Base-by-base conservation (phyloP, 2,888 invertebrate species). In the Shargacucullia verbasci region DNA sequence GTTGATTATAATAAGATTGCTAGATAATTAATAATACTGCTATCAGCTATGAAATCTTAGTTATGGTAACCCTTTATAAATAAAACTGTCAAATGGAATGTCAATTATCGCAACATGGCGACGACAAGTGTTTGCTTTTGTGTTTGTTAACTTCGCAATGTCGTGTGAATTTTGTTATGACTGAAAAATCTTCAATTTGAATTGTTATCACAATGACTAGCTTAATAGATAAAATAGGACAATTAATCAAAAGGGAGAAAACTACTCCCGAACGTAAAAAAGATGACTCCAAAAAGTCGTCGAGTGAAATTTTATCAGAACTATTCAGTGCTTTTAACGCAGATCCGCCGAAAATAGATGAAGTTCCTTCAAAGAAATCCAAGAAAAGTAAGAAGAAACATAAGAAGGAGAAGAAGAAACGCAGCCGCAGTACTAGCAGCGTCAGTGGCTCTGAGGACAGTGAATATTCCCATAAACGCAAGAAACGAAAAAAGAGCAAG, bases 221-320 rank as follows among this genome's bases (percentile, higher is more conserved):
- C 62, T 81, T 93, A 78, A 90, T 93, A 76, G 77, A 92, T 70
- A 93, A 92, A 84, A 92, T 93, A 70, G 93, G 91, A 70, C 79
- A 87, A 67, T 74, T 94, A 58, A 94, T 94, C 10, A 94, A 94
- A 77, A 82, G 91, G 61, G 94, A 94, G 68, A 92, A 91, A 64
- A 88, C 90, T 1, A 90, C 93, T 33, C 94, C 94, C 7, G 93
- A 93, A 31, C 85, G 87, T 35, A 89, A 88, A 68, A 92, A 91
- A 79, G 89, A 89, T 70, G 93, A 92, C 57, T 83, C 87, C 9
- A 83, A 92, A 33, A 97, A 97, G 84, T 96, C 96, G 7, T 97
- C 97, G 0, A 96, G 95, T 82, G 97, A 98, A 88, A 97, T 98
- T 78, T 93, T 98, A 14, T 96, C 97, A 0, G 98, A 98, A 87